These are phyloP conservation scores for Candoia aspera DNA, from an alignment of 2,113 vertebrate species.

Conservation along the genomic window DNA sequence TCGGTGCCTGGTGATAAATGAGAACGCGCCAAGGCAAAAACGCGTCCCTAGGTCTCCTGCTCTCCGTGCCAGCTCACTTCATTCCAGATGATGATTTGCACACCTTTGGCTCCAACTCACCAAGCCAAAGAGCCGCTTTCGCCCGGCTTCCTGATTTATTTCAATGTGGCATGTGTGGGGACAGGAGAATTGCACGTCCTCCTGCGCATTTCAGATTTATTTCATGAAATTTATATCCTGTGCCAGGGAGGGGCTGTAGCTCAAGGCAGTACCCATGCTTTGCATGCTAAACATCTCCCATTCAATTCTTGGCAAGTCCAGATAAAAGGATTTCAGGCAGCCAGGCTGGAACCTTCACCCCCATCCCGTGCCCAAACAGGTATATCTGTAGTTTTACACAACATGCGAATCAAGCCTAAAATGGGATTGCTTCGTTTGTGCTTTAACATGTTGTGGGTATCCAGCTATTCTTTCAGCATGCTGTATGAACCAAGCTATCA, in stretches of 20 bases:
- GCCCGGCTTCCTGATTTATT: constrained; percentile 28
- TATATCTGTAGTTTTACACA: background rate
- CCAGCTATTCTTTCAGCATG: background rate
- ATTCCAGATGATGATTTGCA: fast-evolving
- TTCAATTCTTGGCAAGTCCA: background rate
- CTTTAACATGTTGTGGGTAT: background rate
- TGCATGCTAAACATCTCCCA: constrained; percentile 2
- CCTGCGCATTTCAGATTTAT: constrained; percentile 19
- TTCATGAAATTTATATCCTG: constrained; percentile 13
- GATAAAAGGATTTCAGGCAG: background rate
- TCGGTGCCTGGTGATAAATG: constrained; percentile 38
- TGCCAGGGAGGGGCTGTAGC: background rate
- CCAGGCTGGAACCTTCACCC: background rate
- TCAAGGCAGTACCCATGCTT: background rate
- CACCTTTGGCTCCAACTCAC: background rate
- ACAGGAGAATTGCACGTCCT: constrained; percentile 17
- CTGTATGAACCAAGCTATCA: background rate
- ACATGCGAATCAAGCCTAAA: background rate
- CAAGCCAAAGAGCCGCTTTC: background rate
- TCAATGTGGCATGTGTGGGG: constrained; percentile 10
- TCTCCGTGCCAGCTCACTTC: background rate
- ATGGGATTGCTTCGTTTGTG: background rate
- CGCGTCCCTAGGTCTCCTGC: background rate
- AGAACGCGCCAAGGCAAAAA: background rate
- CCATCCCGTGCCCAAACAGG: background rate